Conservation (phyloP, 2,113 vertebrate genomes). For the Thalassoma bifasciatum region DNA sequence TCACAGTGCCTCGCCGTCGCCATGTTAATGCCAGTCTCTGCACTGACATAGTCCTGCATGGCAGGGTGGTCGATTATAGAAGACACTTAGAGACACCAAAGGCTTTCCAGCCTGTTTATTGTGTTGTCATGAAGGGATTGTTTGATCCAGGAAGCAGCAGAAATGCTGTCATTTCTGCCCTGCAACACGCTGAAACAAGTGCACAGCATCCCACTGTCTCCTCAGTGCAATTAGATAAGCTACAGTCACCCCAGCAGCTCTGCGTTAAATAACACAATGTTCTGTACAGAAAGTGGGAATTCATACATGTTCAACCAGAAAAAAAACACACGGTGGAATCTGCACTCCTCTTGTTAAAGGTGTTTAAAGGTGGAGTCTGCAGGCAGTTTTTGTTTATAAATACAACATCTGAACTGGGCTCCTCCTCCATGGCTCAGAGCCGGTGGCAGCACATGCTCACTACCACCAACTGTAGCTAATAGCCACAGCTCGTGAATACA, state of each 20-base stretch:
- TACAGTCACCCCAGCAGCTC: conserved; percentile 26
- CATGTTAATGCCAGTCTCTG: conserved; percentile 58
- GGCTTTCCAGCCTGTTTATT: conserved; percentile 63
- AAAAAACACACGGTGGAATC: too few relatives aligned
- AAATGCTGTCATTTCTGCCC: conserved; percentile 26
- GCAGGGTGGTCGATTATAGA: conserved; percentile 76
- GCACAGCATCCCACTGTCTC: conserved; percentile 34
- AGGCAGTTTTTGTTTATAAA: too few relatives aligned
- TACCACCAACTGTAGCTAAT: too few relatives aligned
- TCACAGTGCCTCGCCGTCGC: conserved; percentile 40
- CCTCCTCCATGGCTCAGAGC: too few relatives aligned
- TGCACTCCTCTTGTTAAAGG: not conserved
- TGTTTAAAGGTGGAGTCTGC: too few relatives aligned
- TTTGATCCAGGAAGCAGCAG: conserved; percentile 59
- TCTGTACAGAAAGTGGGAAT: conserved; percentile 37
- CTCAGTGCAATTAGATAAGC: conserved; percentile 65
- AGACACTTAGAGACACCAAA: conserved; percentile 63
- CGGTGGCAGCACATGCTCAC: too few relatives aligned
- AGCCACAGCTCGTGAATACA: too few relatives aligned
- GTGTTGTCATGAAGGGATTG: conserved; percentile 46
- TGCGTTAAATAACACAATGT: conserved; percentile 51
- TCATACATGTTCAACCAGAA: conserved; percentile 15
- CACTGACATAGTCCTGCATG: conserved; percentile 69
- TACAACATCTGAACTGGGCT: too few relatives aligned
- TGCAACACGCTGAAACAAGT: conserved; percentile 40